phyloP scores from a whole-genome alignment of 2,797 vertebrate species.

The Momotus momota region DNA sequence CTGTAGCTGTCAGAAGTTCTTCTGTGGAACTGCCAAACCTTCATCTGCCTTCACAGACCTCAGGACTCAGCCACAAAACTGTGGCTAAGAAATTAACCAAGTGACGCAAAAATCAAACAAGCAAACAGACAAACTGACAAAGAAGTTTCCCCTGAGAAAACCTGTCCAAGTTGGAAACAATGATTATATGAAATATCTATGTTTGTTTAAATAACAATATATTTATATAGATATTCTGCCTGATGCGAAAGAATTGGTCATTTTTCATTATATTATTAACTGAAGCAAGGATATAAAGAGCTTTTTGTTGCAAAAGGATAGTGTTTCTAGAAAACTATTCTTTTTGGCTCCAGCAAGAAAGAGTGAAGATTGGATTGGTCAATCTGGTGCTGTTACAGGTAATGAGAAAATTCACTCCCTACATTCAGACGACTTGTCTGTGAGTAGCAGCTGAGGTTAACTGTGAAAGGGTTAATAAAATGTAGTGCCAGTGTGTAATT shows the following conservation, averaged over 20 bases:
- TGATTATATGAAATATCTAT: background rate
- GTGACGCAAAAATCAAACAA: background rate
- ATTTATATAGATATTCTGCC: background rate
- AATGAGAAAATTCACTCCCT: rapidly evolving
- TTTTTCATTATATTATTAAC: background rate
- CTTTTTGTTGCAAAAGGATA: background rate
- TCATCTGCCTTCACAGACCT: background rate
- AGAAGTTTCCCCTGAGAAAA: background rate
- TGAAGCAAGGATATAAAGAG: background rate
- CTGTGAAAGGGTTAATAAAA: slow-evolving; percentile 31
- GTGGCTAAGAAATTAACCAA: background rate
- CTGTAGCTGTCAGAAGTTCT: background rate
- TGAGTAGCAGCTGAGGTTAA: background rate
- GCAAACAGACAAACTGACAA: background rate
- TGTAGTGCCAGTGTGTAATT: slow-evolving; percentile 46
- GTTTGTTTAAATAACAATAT: background rate
- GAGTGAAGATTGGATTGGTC: background rate
- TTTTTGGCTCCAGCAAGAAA: background rate
- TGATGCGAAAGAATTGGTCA: background rate
- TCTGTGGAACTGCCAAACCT: background rate
- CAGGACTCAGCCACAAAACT: background rate
- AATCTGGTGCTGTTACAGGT: background rate
- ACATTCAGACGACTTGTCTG: background rate
- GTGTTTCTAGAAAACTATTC: background rate
- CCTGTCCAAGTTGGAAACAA: background rate